Percentiles rank a stretch among this genome's conserved stretches.
Evolutionary conservation across 2,113 vertebrate genomes (phyloP).

Genomic region (Coreoperca whiteheadi): DNA sequence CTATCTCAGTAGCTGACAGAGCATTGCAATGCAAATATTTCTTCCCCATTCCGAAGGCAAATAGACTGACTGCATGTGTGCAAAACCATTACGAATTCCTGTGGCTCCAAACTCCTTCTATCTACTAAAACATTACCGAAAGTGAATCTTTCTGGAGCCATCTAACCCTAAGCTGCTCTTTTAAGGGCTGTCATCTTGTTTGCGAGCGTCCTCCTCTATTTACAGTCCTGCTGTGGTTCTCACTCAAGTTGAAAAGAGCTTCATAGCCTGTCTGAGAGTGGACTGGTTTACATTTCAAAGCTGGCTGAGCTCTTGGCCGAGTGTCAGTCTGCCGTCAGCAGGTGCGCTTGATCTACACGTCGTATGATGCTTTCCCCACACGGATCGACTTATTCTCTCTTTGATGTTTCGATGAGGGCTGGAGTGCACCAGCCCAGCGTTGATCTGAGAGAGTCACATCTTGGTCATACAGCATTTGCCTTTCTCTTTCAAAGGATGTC

Average conservation of each 20-base stretch:
- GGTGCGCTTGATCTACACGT: slow-evolving; percentile 48
- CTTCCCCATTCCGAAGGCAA: slow-evolving; percentile 9
- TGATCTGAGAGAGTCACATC: slow-evolving; percentile 2
- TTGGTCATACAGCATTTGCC: slow-evolving; percentile 8
- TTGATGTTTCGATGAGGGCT: slow-evolving; percentile 38
- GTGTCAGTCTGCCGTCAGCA: slow-evolving; percentile 53
- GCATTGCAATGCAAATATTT: slow-evolving; percentile 21
- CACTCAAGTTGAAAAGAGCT: slow-evolving; percentile 18
- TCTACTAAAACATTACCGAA: background rate
- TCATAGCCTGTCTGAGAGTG: slow-evolving; percentile 19
- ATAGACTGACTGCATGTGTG: slow-evolving; percentile 15
- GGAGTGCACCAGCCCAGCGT: background rate
- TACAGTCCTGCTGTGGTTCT: slow-evolving; percentile 11
- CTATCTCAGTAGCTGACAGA: slow-evolving; percentile 13
- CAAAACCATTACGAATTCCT: background rate
- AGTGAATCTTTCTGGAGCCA: background rate
- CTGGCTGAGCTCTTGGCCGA: slow-evolving; percentile 31
- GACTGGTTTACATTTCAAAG: slow-evolving; percentile 66
- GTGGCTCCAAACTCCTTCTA: background rate
- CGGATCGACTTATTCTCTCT: background rate
- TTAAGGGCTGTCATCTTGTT: slow-evolving; percentile 13
- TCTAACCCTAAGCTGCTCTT: background rate
- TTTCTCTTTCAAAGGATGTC: background rate
- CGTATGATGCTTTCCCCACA: background rate
- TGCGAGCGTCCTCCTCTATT: slow-evolving; percentile 30